Evolutionary conservation across 92 coral and sea anemone genomes (phyloP).

Genomic region (Hydrozoanthus gracilis): DNA sequence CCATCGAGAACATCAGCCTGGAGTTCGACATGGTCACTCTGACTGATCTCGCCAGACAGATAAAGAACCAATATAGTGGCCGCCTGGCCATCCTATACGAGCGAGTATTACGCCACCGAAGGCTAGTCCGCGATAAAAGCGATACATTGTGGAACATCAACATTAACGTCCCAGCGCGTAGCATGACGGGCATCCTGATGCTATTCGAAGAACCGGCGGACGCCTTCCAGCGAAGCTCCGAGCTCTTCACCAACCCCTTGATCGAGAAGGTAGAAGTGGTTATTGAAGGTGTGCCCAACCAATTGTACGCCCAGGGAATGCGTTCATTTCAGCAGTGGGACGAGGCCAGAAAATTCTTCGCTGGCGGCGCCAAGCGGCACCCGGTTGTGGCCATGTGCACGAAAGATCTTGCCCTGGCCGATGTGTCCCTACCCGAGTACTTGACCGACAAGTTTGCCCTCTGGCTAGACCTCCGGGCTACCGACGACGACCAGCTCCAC

Average conservation of each 20-base stretch:
- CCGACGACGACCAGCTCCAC: not conserved
- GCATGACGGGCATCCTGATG: not conserved
- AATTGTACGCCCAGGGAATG: conserved; percentile 25
- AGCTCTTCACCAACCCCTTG: not conserved
- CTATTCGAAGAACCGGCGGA: not conserved
- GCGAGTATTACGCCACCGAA: not conserved
- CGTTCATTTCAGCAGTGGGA: conserved; percentile 27
- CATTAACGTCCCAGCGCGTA: conserved; percentile 21
- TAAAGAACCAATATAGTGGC: not conserved
- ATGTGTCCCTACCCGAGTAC: not conserved
- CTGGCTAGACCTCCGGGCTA: not conserved
- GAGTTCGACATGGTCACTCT: conserved; percentile 5
- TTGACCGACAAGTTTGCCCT: not conserved
- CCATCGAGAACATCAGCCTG: conserved; percentile 24
- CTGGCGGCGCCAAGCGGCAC: not conserved
- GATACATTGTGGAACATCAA: no score
- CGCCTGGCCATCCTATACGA: no score
- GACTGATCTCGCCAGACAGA: not conserved
- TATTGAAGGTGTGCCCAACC: conserved; percentile 16
- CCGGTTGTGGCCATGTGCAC: not conserved
- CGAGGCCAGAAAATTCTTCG: conserved; percentile 13
- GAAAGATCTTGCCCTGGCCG: not conserved
- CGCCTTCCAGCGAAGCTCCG: not conserved
- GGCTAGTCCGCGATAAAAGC: no score
- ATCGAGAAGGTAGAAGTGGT: conserved; percentile 10